Conservation (phyloP, 1,140 invertebrate species). For the Fopius arisanus region DNA sequence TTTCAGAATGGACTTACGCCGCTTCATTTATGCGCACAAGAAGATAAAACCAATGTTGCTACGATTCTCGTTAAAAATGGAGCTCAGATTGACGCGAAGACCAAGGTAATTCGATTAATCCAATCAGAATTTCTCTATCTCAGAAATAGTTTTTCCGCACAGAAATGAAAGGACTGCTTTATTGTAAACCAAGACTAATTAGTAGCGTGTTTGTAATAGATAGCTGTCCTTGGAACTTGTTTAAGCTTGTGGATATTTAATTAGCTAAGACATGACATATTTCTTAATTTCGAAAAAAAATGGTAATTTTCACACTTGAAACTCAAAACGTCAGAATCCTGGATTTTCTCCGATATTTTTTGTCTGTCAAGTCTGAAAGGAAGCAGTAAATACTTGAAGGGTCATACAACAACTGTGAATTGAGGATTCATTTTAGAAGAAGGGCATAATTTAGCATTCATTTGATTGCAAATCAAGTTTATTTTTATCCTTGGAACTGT, state of each 20-base stretch:
- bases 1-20: slow-evolving; percentile 86
- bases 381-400: not conserved
- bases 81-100: slow-evolving; percentile 82
- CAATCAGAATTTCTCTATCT: not conserved
- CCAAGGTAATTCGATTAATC: slow-evolving; percentile 68
- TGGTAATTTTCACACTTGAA: not conserved
- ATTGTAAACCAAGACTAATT: not conserved
- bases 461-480: too few species aligned
- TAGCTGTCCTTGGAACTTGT: not conserved
- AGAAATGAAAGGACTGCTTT: not conserved
- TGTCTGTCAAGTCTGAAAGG: not conserved
- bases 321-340: not conserved
- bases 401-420: not conserved
- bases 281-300: not conserved
- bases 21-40: slow-evolving; percentile 90
- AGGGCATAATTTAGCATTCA: too few species aligned
- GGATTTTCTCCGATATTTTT: not conserved
- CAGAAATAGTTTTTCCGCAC: not conserved
- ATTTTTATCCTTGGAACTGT: too few species aligned
- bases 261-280: not conserved
- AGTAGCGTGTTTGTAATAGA: not conserved
- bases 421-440: not conserved
- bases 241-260: not conserved
- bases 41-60: slow-evolving; percentile 90
- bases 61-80: slow-evolving; percentile 82